Evolutionary conservation across 1,140 invertebrate genomes (phyloP).

Genomic region (Tetramorium simillimum): DNA sequence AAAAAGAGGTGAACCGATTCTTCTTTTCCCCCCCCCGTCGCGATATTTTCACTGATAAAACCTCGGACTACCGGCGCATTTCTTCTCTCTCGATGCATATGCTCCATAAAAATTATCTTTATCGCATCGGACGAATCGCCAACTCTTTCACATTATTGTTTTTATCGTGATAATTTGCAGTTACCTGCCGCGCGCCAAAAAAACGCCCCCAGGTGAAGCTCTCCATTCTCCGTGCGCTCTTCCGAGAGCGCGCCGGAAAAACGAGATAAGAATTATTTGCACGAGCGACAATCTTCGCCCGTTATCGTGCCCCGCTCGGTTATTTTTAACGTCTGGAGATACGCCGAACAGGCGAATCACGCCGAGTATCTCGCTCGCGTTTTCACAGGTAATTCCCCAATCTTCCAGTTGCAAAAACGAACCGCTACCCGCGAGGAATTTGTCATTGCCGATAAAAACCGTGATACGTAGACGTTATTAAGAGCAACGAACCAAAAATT

Average conservation of each 20-base stretch:
- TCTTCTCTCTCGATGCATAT: background rate
- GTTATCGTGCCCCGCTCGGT: conserved; percentile 54
- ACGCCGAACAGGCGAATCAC: conserved; percentile 17
- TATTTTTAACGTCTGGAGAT: conserved; percentile 60
- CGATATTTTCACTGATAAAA: conserved; percentile 44
- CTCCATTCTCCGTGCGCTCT: background rate
- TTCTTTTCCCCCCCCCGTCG: background rate
- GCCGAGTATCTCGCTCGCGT: background rate
- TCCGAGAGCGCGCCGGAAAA: conserved; percentile 6
- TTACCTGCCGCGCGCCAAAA: background rate
- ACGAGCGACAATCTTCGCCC: conserved; percentile 49
- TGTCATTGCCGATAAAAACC: conserved; percentile 28
- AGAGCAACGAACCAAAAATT: conserved; percentile 7
- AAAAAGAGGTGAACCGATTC: background rate
- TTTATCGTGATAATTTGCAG: conserved; percentile 5
- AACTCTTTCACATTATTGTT: background rate
- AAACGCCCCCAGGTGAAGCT: background rate
- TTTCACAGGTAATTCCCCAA: conserved; percentile 3
- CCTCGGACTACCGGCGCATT: background rate
- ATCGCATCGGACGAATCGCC: conserved; percentile 1
- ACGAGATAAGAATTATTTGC: conserved; percentile 70
- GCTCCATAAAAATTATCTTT: background rate
- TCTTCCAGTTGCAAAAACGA: background rate
- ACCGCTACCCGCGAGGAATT: background rate
- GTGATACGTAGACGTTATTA: background rate